Evolutionary conservation across 1,140 invertebrate species (phyloP), one percentile per base, ranked within the genome.

Genomic region (Hyles euphorbiae): DNA sequence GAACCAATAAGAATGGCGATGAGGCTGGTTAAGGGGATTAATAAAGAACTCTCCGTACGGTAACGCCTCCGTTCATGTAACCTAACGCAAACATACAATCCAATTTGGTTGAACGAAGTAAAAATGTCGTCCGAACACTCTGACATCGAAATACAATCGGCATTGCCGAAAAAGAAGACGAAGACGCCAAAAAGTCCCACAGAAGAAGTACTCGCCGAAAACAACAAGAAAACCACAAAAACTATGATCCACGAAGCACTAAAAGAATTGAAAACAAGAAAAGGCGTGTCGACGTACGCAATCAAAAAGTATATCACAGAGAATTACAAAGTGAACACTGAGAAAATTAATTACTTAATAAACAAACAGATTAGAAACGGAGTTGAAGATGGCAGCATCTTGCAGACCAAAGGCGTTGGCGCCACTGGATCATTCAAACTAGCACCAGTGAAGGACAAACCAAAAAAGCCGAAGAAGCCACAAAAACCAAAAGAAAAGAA

Each of bases 371-470:
- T 88, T 1, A 86, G 85, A 63, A 63, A 34, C 0, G 72, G 75
- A 0, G 68, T 86, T 0, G 76, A 85, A 69, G 55, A 67, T 1
- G 83, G 83, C 0, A 64, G 57, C 1, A 76, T 88, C 2, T 58
- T 80, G 0, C 81, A 85, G 51, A 74, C 63, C 0, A 84, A 84
- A 56, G 84, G 83, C 0, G 60, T 77, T 0, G 83, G 84, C 0
- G 84, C 83, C 0, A 65, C 77, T 0, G 84, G 84, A 0, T 88
- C 85, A 0, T 88, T 88, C 52, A 86, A 76, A 62, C 53, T 86
- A 1, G 76, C 67, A 0, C 53, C 67, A 0, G 54, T 51, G 1
- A 73, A 79, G 54, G 55, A 63, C 51, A 54, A 34, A 56, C 10
- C 43, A 58, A 71, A 48, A 48, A 76, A 70, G 59, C 6, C 34